Evolutionary conservation across 1,140 invertebrate genomes (phyloP).

Genomic region (Mactra quadrangularis): DNA sequence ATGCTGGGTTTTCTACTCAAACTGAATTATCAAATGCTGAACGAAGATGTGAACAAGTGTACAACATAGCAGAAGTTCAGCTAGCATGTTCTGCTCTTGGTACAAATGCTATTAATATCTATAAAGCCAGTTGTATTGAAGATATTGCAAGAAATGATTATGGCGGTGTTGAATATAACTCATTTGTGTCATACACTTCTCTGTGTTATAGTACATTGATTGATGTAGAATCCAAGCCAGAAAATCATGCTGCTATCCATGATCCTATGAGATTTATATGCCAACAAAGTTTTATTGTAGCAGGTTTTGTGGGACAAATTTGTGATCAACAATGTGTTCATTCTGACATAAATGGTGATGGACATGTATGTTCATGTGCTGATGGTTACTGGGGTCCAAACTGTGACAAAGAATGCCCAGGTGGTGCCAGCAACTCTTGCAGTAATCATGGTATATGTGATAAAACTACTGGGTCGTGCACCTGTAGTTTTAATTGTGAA

Average conservation of each 20-base stretch:
- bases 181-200: constrained; percentile 17
- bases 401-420: constrained; percentile 67
- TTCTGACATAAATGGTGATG: constrained; percentile 18
- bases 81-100: constrained; percentile 24
- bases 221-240: not conserved
- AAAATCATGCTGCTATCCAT: not conserved
- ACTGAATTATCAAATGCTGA: constrained; percentile 2
- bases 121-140: constrained; percentile 28
- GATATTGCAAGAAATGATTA: constrained; percentile 12
- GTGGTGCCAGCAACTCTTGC: constrained; percentile 64
- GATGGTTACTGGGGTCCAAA: constrained; percentile 69
- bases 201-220: constrained; percentile 36
- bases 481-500: constrained; percentile 60
- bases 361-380: constrained; percentile 53
- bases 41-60: constrained; percentile 14
- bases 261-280: constrained; percentile 38
- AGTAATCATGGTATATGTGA: constrained; percentile 66
- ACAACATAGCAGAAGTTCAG: constrained; percentile 5
- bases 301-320: constrained; percentile 48
- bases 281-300: constrained; percentile 5
- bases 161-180: not conserved
- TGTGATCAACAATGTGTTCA: constrained; percentile 41
- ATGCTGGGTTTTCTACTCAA: constrained; percentile 21
- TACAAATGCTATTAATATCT: not conserved
- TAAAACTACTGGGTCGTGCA: constrained; percentile 59